Percentiles rank a stretch among this genome's conserved stretches.
Evolutionary conservation across 2,797 vertebrate species (phyloP).

Genomic region (Atherinosoma microstoma): DNA sequence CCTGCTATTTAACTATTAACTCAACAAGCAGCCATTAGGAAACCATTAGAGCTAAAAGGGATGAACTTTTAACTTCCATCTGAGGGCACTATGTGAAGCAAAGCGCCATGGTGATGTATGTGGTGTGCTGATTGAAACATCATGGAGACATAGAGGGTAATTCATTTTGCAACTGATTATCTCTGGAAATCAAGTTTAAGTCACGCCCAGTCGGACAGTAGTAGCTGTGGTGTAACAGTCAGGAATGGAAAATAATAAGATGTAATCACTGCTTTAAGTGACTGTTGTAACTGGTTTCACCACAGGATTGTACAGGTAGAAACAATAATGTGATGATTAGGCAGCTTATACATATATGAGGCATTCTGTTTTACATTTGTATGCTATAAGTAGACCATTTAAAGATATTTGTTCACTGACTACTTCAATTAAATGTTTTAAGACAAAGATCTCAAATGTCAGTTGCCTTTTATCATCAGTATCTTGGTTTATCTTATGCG

Average conservation of each 20-base stretch:
- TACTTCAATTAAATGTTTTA: conserved; percentile 46
- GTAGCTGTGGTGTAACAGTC: conserved; percentile 2
- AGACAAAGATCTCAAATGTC: conserved; percentile 14
- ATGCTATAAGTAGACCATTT: conserved; percentile 21
- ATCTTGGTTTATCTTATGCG: conserved; percentile 2
- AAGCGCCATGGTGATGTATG: conserved; percentile 48
- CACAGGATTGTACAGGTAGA: conserved; percentile 28
- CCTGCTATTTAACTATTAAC: conserved; percentile 77
- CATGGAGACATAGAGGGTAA: conserved; percentile 42
- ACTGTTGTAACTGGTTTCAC: conserved; percentile 28
- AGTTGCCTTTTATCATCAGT: conserved; percentile 25
- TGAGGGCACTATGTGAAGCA: conserved; percentile 46
- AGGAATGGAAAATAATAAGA: conserved; percentile 28
- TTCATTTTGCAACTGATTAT: conserved; percentile 31
- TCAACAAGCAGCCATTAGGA: conserved; percentile 78
- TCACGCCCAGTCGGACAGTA: conserved; percentile 41
- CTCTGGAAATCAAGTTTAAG: conserved; percentile 50
- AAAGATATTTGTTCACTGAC: conserved; percentile 34
- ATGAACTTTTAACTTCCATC: conserved; percentile 77
- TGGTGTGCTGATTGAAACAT: conserved; percentile 53
- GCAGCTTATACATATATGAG: conserved; percentile 8
- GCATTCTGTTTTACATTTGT: conserved; percentile 27
- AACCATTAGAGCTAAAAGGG: conserved; percentile 75
- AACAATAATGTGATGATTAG: conserved; percentile 43
- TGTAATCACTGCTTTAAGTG: conserved; percentile 16